Percentiles rank a stretch among this genome's conserved stretches.
Evolutionary conservation across 2,113 vertebrate genomes (phyloP).

Genomic region (Capra hircus): DNA sequence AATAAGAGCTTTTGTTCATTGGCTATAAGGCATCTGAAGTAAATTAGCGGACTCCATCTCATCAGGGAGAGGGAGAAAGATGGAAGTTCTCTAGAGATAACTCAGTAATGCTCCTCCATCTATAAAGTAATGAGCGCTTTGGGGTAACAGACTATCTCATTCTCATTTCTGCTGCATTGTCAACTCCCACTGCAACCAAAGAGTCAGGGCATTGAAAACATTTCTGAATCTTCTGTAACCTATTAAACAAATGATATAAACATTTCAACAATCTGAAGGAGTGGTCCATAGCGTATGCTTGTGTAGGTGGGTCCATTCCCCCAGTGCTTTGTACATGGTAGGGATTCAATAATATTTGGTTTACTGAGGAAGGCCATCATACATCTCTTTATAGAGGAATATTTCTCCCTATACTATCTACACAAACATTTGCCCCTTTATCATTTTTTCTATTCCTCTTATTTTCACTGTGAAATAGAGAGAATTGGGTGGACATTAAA

Average conservation of each 20-base stretch:
- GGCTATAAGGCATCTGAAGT: not conserved
- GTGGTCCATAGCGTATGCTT: not conserved
- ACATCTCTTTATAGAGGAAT: not conserved
- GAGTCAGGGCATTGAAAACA: not conserved
- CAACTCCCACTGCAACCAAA: not conserved
- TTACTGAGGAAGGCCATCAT: not conserved
- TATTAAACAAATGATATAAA: not conserved
- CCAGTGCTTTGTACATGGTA: not conserved
- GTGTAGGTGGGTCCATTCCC: not conserved
- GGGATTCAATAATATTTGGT: not conserved
- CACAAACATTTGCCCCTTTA: not conserved
- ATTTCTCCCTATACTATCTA: not conserved
- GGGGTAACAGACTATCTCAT: not conserved
- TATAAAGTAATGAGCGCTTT: not conserved
- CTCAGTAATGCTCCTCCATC: not conserved
- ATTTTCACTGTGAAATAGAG: not conserved
- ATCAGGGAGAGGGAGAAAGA: not conserved
- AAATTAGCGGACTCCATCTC: constrained; percentile 18
- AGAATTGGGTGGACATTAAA: not conserved
- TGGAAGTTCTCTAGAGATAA: not conserved
- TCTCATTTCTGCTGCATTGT: not conserved
- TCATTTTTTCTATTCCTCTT: not conserved
- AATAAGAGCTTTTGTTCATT: constrained; percentile 4
- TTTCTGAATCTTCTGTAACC: not conserved
- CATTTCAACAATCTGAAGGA: not conserved